Percentiles rank a stretch among this genome's conserved stretches.
Evolutionary conservation across 1,140 invertebrate genomes (phyloP).

Genomic region (Meloidogyne exigua): DNA sequence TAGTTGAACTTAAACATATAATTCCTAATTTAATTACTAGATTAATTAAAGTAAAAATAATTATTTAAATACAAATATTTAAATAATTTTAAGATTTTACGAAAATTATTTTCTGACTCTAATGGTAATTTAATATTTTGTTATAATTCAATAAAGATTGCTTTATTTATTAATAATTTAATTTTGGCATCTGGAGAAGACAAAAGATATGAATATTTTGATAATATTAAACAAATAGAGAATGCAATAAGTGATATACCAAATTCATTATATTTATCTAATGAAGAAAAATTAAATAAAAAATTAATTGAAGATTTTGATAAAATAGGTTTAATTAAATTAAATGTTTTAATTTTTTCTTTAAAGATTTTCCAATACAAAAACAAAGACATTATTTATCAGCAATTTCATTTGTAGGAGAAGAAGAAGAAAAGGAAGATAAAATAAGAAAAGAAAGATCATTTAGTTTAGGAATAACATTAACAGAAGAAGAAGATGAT

Average conservation of each 20-base stretch:
- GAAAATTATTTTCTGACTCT: constrained; percentile 8
- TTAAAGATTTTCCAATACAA: neutral
- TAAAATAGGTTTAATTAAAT: neutral
- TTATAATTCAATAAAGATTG: neutral
- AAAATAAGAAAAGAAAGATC: neutral
- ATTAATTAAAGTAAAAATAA: constrained; percentile 5
- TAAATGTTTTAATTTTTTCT: neutral
- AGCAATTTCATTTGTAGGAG: neutral
- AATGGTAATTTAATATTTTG: constrained; percentile 7
- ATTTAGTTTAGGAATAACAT: neutral
- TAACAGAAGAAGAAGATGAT: constrained; percentile 6
- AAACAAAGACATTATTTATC: neutral
- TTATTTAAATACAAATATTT: neutral
- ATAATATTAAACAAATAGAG: neutral
- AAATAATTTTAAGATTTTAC: neutral
- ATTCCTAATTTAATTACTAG: constrained; percentile 8
- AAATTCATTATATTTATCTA: neutral
- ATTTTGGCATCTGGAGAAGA: constrained; percentile 12
- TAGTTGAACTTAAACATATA: constrained; percentile 5
- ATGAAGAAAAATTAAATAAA: neutral
- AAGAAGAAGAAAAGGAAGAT: neutral
- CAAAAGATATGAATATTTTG: neutral
- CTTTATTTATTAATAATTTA: neutral
- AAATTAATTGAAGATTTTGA: neutral
- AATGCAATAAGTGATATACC: neutral